Evolutionary conservation across 92 coral and sea anemone species (phyloP).

Genomic region (Paramuricea clavata): DNA sequence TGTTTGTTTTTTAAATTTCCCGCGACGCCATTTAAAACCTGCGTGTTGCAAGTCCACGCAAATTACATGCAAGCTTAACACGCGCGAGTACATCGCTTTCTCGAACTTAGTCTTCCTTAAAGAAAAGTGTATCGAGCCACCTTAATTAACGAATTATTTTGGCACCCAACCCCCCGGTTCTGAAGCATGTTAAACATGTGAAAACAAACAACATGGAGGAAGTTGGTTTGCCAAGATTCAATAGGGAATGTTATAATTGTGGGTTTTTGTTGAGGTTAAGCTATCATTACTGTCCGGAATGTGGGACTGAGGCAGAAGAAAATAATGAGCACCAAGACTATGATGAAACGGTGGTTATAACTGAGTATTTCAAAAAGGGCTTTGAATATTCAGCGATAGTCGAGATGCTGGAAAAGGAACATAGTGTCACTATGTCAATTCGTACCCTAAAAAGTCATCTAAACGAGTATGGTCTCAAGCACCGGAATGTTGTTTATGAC

Average conservation of each 20-base stretch:
- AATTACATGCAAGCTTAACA: no score
- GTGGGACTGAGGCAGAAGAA: constrained; percentile 36
- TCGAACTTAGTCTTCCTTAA: no score
- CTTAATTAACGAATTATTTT: no score
- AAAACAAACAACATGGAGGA: constrained; percentile 14
- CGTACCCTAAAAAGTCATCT: constrained; percentile 37
- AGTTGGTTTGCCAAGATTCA: constrained; percentile 24
- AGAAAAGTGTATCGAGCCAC: no score
- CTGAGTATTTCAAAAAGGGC: constrained; percentile 15
- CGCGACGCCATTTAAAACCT: no score
- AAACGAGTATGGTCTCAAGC: constrained; percentile 7
- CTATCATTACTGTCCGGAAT: constrained; percentile 24
- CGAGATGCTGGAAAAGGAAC: constrained; percentile 34
- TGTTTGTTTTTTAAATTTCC: no score
- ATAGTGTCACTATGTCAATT: constrained; percentile 5
- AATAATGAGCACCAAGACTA: constrained; percentile 23
- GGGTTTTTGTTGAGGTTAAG: constrained; percentile 24
- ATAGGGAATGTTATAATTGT: constrained; percentile 23
- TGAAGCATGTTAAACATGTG: not conserved
- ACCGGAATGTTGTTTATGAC: constrained; percentile 36
- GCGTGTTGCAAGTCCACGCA: no score
- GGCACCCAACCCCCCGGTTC: constrained; percentile 15
- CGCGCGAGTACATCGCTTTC: no score
- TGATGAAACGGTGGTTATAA: constrained; percentile 19
- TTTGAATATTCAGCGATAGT: constrained; percentile 23